Conservation (phyloP, 2,113 vertebrate genomes). For the Elachura formosa region DNA sequence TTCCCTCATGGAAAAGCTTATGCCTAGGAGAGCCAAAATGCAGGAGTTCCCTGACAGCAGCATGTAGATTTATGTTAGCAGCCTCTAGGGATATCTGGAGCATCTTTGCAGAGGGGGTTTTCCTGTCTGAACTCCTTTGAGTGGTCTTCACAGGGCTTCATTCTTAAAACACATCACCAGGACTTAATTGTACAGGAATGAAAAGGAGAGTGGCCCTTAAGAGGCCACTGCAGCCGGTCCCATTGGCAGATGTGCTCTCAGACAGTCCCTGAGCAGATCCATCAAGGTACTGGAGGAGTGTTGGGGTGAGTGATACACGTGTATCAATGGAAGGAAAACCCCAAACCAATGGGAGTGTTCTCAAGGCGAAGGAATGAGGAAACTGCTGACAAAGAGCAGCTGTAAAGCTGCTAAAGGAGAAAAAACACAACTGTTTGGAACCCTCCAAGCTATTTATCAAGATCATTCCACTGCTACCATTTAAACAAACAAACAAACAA, state of each 20-base stretch:
- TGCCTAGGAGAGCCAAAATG: neutral
- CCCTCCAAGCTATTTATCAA: constrained; percentile 13
- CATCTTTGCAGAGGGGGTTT: neutral
- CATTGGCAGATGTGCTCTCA: neutral
- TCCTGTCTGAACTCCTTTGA: neutral
- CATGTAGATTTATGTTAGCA: neutral
- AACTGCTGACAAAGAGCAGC: neutral
- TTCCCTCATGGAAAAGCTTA: neutral
- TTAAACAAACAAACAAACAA: constrained; percentile 58
- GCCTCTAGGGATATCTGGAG: neutral
- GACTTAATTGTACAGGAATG: neutral
- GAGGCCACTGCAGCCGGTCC: neutral
- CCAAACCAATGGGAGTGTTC: neutral
- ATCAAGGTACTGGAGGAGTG: neutral
- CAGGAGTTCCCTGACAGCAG: neutral
- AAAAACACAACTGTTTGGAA: neutral
- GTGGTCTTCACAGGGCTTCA: neutral
- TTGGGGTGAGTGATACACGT: neutral
- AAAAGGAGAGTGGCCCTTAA: neutral
- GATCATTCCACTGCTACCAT: constrained; percentile 39
- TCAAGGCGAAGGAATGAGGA: neutral
- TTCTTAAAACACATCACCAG: neutral
- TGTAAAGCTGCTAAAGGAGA: neutral
- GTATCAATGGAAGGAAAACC: neutral
- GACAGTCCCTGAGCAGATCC: neutral